phyloP scores from a whole-genome alignment of 2,888 invertebrate genomes.

The Xanthostigma xanthostigma region DNA sequence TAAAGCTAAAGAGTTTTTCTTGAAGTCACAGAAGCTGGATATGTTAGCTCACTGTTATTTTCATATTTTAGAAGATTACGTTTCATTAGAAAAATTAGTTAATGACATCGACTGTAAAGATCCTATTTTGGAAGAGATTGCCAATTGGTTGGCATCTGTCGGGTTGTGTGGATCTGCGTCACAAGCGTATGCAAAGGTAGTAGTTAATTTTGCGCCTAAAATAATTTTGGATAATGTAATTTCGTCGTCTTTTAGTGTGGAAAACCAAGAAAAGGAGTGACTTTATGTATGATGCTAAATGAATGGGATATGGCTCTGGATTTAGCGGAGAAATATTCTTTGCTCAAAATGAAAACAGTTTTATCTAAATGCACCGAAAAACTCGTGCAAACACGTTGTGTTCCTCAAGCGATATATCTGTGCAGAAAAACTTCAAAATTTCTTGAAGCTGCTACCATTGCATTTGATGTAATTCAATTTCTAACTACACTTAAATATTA shows the following conservation, averaged over 20 bases:
- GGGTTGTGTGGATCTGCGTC: constrained; percentile 64
- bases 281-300: constrained; percentile 68
- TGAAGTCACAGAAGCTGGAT: constrained; percentile 70
- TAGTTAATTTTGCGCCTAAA: not conserved
- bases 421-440: constrained; percentile 68
- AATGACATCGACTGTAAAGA: constrained; percentile 66
- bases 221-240: not conserved
- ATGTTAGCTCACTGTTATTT: constrained; percentile 80
- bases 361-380: constrained; percentile 65
- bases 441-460: constrained; percentile 63
- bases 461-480: constrained; percentile 29
- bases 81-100: constrained; percentile 64
- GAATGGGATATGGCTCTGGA: constrained; percentile 84
- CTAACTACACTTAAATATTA: constrained; percentile 3
- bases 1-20: constrained; percentile 79
- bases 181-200: constrained; percentile 53
- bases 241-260: constrained; percentile 35
- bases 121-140: constrained; percentile 55
- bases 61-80: constrained; percentile 82
- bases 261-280: constrained; percentile 64
- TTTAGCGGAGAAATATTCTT: constrained; percentile 59
- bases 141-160: constrained; percentile 64
- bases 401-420: constrained; percentile 68
- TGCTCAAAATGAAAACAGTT: constrained; percentile 58
- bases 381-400: constrained; percentile 56